phyloP scores from a whole-genome alignment of 1,140 invertebrate genomes.

The Ceratina japonica region DNA sequence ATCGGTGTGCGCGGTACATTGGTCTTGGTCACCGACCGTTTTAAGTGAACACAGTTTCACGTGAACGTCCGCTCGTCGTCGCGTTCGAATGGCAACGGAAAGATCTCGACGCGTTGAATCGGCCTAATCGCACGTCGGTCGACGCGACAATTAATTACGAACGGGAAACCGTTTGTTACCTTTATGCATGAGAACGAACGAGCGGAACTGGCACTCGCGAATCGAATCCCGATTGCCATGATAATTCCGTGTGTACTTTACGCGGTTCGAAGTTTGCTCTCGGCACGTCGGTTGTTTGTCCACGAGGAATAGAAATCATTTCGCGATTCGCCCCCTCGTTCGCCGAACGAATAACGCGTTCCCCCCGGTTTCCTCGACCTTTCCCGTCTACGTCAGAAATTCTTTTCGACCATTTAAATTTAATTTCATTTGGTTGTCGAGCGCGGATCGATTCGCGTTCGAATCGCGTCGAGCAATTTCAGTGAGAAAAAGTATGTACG shows the following conservation, averaged over 20 bases:
- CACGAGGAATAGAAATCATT: constrained; percentile 15
- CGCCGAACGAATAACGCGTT: too few relatives aligned
- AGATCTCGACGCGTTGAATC: background rate
- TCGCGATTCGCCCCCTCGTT: background rate
- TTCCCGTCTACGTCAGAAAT: background rate
- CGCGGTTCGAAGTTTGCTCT: constrained; percentile 6
- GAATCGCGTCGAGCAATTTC: too few relatives aligned
- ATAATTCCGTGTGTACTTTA: constrained; percentile 19
- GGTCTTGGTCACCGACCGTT: too few relatives aligned
- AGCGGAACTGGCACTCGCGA: background rate
- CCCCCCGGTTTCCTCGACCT: background rate
- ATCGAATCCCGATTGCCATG: background rate
- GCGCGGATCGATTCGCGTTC: too few relatives aligned
- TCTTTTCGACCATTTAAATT: background rate
- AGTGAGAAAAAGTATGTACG: too few relatives aligned
- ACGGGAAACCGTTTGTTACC: constrained; percentile 12
- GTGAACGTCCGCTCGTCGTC: too few relatives aligned
- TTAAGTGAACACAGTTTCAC: too few relatives aligned
- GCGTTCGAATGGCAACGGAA: too few relatives aligned
- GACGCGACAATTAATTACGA: background rate
- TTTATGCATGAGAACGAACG: constrained; percentile 13
- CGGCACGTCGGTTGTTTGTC: background rate
- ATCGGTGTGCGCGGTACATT: too few relatives aligned
- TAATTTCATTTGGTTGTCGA: too few relatives aligned
- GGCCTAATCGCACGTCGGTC: background rate